A percentile compares a stretch with the other conserved stretches of the same genome.
phyloP scores from a whole-genome alignment of 2,113 vertebrate genomes.

The Indri indri region DNA sequence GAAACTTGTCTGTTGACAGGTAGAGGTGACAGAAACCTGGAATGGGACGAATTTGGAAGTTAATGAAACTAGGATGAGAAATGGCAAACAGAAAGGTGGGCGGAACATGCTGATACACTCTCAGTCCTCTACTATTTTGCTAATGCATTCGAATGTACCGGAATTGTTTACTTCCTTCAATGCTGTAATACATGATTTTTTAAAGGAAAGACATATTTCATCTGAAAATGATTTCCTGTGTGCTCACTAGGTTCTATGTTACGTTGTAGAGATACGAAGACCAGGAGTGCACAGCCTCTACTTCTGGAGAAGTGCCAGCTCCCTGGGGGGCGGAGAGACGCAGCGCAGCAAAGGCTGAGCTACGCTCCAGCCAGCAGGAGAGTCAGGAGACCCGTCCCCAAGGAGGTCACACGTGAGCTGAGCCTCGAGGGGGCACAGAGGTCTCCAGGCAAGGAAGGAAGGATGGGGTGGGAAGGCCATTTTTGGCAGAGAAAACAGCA shows the following conservation, averaged over 20 bases:
- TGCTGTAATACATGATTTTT: neutral
- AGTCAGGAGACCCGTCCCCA: neutral
- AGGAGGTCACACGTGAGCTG: neutral
- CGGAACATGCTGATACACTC: neutral
- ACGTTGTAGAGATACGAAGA: neutral
- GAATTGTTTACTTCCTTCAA: neutral
- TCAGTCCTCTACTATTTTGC: neutral
- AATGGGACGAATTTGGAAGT: neutral
- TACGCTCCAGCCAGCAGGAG: neutral
- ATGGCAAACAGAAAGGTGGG: neutral
- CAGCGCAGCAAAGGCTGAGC: neutral
- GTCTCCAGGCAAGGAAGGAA: neutral
- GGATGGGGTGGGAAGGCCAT: neutral
- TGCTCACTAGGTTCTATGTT: neutral
- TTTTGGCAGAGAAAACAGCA: neutral
- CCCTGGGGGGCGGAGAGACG: neutral
- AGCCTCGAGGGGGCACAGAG: neutral
- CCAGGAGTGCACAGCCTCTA: neutral
- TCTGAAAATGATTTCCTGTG: neutral
- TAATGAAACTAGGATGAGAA: neutral
- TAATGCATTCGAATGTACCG: neutral
- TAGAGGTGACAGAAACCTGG: constrained; percentile 89
- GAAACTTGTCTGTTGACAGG: constrained; percentile 85
- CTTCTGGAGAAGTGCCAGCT: neutral
- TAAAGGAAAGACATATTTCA: neutral